Evolutionary conservation across 2,113 vertebrate genomes (phyloP).

Genomic region (Ctenomys sociabilis): DNA sequence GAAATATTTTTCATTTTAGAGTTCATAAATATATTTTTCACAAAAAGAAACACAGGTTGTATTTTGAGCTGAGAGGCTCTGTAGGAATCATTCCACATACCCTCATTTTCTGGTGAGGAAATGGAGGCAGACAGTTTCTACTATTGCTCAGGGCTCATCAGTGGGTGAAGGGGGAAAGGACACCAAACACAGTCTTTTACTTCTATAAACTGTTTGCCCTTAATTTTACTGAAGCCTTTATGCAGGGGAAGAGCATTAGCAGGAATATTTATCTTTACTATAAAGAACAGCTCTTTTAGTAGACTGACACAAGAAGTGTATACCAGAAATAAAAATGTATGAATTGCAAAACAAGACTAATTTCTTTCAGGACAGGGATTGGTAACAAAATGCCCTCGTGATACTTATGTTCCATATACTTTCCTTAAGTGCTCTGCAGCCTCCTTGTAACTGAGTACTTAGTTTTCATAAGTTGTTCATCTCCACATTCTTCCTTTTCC

Average conservation of each 20-base stretch:
- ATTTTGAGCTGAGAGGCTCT: background rate
- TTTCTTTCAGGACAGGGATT: background rate
- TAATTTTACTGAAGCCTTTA: background rate
- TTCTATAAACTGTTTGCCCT: background rate
- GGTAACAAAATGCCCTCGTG: constrained; percentile 3
- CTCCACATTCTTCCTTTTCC: constrained; percentile 68
- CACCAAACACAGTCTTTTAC: background rate
- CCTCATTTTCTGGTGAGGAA: background rate
- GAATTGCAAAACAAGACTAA: constrained; percentile 30
- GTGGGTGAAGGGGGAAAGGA: background rate
- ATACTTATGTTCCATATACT: background rate
- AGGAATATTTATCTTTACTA: background rate
- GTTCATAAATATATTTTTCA: background rate
- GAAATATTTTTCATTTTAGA: background rate
- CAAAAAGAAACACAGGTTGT: background rate
- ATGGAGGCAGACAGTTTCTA: background rate
- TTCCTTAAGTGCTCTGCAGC: constrained; percentile 44
- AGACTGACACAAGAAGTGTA: background rate
- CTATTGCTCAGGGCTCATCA: background rate
- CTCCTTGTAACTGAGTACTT: constrained; percentile 51
- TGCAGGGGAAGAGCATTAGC: background rate
- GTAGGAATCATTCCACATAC: background rate
- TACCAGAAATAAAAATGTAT: constrained; percentile 31
- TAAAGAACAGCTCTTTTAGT: background rate
- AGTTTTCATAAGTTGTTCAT: constrained; percentile 67